Conservation (phyloP, 1,140 invertebrate genomes). For the Lepidurus apus region DNA sequence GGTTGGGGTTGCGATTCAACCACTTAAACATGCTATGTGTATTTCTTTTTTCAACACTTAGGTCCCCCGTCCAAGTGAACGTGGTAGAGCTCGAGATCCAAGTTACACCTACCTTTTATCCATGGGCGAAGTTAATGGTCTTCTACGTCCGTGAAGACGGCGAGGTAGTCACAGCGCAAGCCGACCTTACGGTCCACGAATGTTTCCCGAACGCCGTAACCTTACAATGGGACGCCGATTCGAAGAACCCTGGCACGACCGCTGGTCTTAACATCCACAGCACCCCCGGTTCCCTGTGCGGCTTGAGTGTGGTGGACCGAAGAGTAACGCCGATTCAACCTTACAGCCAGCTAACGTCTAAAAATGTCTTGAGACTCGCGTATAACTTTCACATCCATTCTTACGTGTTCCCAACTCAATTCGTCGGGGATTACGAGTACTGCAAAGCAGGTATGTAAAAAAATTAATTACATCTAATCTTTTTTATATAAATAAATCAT, state of each 20-base stretch:
- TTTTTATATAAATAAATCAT: too few relatives aligned
- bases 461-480: conserved; percentile 27
- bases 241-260: conserved; percentile 49
- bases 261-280: background rate
- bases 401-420: background rate
- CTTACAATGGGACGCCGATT: conserved; percentile 45
- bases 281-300: conserved; percentile 21
- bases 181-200: conserved; percentile 48
- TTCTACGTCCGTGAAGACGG: conserved; percentile 68
- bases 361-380: background rate
- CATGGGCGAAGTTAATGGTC: conserved; percentile 52
- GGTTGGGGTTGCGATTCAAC: too few relatives aligned
- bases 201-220: conserved; percentile 52
- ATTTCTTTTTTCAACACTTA: background rate
- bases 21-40: background rate
- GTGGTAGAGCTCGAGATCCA: conserved; percentile 35
- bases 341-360: background rate
- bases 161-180: conserved; percentile 59
- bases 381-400: background rate
- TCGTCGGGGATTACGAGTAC: background rate
- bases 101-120: conserved; percentile 40
- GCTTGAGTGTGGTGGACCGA: background rate
- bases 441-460: conserved; percentile 5
- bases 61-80: conserved; percentile 36
- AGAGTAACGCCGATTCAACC: background rate